These are phyloP conservation scores for Spheniscus humboldti DNA, from an alignment of 2,797 vertebrate species.

Conservation along the genomic window DNA sequence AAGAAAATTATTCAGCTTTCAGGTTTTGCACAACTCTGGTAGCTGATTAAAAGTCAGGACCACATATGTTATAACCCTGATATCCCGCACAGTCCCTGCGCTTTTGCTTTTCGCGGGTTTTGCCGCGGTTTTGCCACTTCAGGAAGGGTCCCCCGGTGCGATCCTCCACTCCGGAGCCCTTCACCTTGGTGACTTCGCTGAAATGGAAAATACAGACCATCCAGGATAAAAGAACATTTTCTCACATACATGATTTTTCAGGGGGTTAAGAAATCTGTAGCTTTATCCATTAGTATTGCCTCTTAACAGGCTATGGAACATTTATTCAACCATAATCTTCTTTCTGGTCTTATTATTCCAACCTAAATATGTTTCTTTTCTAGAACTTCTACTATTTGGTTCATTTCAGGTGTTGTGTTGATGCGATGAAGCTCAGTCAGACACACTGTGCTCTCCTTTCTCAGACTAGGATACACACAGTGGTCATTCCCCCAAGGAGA, in stretches of 20 bases:
- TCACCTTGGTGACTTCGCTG: no score
- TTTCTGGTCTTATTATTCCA: neutral
- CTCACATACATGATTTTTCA: neutral
- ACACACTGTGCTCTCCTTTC: neutral
- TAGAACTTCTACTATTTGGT: neutral
- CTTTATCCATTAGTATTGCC: neutral
- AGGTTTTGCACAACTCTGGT: no score
- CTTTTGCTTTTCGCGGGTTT: no score
- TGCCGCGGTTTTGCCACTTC: no score
- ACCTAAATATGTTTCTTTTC: neutral
- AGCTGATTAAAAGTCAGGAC: no score
- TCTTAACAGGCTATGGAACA: neutral
- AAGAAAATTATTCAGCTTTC: no score
- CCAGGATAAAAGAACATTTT: neutral
- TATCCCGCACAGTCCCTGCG: no score
- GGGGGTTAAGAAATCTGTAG: neutral
- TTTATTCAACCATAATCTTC: neutral
- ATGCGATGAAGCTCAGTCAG: accelerated
- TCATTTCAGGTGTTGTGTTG: neutral
- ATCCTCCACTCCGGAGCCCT: no score
- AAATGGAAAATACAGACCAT: neutral
- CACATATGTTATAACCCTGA: no score
- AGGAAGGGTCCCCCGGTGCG: no score
- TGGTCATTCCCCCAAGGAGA: neutral
- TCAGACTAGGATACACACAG: no score